These are phyloP conservation scores for Jordanella pulchra DNA, from an alignment of 2,797 vertebrate species.

Conservation along the genomic window DNA sequence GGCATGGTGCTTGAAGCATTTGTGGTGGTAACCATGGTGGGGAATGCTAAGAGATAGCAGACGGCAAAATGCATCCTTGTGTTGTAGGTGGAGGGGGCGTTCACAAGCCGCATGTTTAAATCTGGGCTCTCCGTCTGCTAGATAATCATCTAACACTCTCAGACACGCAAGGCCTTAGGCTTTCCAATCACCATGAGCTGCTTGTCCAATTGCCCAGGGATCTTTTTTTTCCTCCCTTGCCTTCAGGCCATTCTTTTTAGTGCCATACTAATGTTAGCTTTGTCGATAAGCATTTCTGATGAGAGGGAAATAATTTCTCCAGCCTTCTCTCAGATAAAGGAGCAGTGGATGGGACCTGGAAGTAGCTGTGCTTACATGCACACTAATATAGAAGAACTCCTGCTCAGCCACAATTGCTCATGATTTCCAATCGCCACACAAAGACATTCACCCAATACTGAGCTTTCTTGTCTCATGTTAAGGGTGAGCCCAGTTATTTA, in stretches of 20 bases:
- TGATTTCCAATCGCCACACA: constrained; percentile 38
- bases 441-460: constrained; percentile 15
- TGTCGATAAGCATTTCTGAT: constrained; percentile 73
- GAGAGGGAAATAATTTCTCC: constrained; percentile 60
- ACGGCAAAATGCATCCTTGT: constrained; percentile 35
- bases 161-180: constrained; percentile 42
- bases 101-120: constrained; percentile 54
- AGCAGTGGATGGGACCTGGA: constrained; percentile 62
- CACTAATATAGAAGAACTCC: constrained; percentile 54
- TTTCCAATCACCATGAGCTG: constrained; percentile 33
- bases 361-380: constrained; percentile 54
- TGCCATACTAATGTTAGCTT: constrained; percentile 75
- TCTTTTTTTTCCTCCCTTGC: constrained; percentile 46
- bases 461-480: constrained; percentile 29
- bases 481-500: constrained; percentile 35
- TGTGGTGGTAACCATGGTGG: constrained; percentile 1
- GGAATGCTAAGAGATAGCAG: constrained; percentile 39
- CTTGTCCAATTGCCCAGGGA: constrained; percentile 46
- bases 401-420: constrained; percentile 30
- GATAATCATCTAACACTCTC: constrained; percentile 71
- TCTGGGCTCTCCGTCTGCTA: constrained; percentile 54
- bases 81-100: constrained; percentile 29
- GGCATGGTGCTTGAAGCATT: constrained; percentile 32
- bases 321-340: constrained; percentile 58
- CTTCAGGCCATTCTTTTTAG: constrained; percentile 51